A percentile compares a stretch with the other conserved stretches of the same genome.
phyloP scores from a whole-genome alignment of 2,797 vertebrate species.

The Alcedo atthis region DNA sequence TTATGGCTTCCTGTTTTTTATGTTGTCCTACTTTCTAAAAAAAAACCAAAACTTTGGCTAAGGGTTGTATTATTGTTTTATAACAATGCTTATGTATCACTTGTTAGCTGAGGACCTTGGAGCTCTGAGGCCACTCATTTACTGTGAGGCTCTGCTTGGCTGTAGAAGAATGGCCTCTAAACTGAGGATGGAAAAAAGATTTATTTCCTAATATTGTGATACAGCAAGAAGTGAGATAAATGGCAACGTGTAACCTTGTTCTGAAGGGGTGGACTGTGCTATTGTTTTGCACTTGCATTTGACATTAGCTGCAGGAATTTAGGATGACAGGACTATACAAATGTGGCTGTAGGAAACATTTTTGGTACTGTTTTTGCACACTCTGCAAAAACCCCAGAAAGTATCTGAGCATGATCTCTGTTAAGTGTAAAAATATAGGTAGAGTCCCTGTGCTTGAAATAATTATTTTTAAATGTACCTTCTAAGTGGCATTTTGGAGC shows the following conservation, averaged over 20 bases:
- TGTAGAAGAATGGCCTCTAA: conserved; percentile 23
- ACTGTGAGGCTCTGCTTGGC: not conserved
- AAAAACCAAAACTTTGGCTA: conserved; percentile 23
- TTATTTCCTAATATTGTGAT: conserved; percentile 8
- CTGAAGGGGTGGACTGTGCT: not conserved
- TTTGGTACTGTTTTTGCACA: not conserved
- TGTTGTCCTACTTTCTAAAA: not conserved
- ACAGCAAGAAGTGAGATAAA: not conserved
- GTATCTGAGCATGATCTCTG: not conserved
- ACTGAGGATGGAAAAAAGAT: conserved; percentile 3
- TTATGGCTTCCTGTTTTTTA: conserved; percentile 62
- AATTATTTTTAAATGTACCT: not conserved
- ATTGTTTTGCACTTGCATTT: not conserved
- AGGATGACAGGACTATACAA: not conserved
- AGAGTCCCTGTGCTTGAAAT: not conserved
- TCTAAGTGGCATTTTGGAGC: not conserved
- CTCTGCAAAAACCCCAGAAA: not conserved
- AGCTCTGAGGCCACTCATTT: not conserved
- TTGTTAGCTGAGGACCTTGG: conserved; percentile 37
- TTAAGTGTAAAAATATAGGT: not conserved
- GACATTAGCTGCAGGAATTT: not conserved
- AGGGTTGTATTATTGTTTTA: conserved; percentile 38
- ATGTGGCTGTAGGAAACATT: not conserved
- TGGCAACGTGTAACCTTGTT: not conserved
- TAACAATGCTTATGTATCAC: conserved; percentile 54